Conservation (phyloP, 2,888 invertebrate species). For the Agapetus fuscipes region DNA sequence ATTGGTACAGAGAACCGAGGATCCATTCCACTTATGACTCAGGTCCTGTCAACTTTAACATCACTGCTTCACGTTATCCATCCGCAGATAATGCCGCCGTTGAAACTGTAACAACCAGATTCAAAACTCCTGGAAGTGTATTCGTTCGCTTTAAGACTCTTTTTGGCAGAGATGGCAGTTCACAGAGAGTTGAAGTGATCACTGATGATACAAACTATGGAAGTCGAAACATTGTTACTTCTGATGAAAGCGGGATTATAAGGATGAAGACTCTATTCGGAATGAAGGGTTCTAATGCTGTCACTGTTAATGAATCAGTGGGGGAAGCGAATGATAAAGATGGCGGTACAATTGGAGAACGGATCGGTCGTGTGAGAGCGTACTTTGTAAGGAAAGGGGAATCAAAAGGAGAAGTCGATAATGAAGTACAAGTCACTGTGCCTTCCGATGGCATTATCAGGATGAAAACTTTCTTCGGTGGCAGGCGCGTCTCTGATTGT, state of each 20-base stretch:
- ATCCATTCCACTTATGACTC: conserved; percentile 3
- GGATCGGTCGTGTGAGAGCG: neutral
- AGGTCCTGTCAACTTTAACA: conserved; percentile 5
- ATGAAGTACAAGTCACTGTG: neutral
- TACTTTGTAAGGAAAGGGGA: neutral
- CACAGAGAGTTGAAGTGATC: conserved; percentile 13
- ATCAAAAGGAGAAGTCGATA: neutral
- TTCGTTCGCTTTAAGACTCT: conserved; percentile 15
- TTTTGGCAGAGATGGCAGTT: conserved; percentile 12
- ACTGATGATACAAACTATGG: conserved; percentile 6
- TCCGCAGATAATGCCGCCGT: conserved; percentile 5
- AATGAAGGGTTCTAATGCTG: neutral
- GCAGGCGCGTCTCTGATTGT: neutral
- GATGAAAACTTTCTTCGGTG: conserved; percentile 16
- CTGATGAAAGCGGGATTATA: conserved; percentile 4
- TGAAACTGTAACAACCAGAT: conserved; percentile 13
- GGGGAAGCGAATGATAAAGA: neutral
- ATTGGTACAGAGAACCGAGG: conserved; percentile 18
- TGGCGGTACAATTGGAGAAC: neutral
- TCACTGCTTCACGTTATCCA: conserved; percentile 11
- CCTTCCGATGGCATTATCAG: conserved; percentile 10
- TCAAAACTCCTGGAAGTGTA: conserved; percentile 10
- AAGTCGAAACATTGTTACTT: neutral
- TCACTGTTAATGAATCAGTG: neutral
- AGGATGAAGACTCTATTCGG: conserved; percentile 13